phyloP scores from a whole-genome alignment of 37 sponge, comb jelly and placozoan species.

The Spongilla lacustris region DNA sequence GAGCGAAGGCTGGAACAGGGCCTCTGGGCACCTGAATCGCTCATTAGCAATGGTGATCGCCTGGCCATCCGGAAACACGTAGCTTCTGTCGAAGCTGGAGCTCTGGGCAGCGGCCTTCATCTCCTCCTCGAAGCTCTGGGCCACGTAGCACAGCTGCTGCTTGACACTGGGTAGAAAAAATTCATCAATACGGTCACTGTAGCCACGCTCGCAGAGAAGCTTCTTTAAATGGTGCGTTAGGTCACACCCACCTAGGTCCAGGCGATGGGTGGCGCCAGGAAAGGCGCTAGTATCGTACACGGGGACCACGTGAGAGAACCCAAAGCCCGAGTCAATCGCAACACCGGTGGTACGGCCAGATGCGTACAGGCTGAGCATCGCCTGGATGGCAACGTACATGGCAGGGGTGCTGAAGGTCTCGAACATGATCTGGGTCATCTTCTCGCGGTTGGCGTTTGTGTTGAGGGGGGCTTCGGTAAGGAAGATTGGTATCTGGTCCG shows the following conservation, averaged over 20 bases:
- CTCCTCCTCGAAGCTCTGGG: constrained; percentile 99
- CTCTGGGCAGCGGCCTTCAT: constrained; percentile 95
- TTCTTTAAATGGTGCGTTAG: constrained; percentile 99
- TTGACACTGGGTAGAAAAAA: too few species aligned
- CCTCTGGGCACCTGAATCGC: constrained; percentile 90
- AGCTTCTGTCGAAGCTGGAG: constrained; percentile 95
- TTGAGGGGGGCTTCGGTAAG: constrained; percentile 99
- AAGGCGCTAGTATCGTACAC: constrained; percentile 99
- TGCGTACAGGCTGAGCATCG: constrained; percentile 98
- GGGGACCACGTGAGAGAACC: constrained; percentile 98
- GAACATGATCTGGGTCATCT: too few species aligned
- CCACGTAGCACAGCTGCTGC: constrained; percentile 98
- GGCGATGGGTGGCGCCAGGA: constrained; percentile 97
- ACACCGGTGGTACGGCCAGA: constrained; percentile 99
- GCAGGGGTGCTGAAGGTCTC: too few species aligned
- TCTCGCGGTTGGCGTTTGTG: constrained; percentile 99
- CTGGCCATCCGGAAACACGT: constrained; percentile 99
- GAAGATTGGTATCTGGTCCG: constrained; percentile 98
- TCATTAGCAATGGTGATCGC: constrained; percentile 99
- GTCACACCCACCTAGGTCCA: constrained; percentile 98
- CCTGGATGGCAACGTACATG: too few species aligned
- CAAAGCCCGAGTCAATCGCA: constrained; percentile 99
- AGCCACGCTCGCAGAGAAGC: constrained; percentile 96
- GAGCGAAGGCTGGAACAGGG: constrained; percentile 89
- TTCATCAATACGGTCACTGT: too few species aligned